These are phyloP conservation scores for Mimachlamys varia DNA, from an alignment of 2,888 invertebrate species.

Conservation along the genomic window DNA sequence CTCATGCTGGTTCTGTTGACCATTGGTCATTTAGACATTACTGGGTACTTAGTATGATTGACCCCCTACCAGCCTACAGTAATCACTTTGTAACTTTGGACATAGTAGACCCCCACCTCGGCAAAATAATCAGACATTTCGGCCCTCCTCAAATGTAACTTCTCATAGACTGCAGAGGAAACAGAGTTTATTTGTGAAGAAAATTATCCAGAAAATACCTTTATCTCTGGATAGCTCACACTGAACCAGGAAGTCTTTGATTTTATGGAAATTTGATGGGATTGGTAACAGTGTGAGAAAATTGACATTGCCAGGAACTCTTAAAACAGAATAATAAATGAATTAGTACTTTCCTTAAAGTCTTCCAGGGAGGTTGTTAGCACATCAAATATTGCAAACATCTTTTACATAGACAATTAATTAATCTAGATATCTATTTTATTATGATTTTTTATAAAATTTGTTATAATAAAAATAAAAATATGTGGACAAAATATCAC, in stretches of 20 bases:
- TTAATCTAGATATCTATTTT: too few relatives aligned
- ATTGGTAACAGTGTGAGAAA: neutral
- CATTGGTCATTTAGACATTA: conserved; percentile 31
- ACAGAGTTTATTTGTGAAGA: neutral
- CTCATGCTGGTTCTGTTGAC: conserved; percentile 28
- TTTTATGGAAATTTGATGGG: conserved; percentile 2
- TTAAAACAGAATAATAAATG: too few relatives aligned
- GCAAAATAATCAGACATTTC: neutral
- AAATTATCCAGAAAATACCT: conserved; percentile 23
- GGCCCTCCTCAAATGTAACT: conserved; percentile 27
- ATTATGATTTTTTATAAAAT: too few relatives aligned
- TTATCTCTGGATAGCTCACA: neutral
- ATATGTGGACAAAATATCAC: too few relatives aligned
- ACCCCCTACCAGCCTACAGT: neutral
- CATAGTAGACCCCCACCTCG: neutral
- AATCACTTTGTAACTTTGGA: neutral
- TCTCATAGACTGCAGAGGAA: neutral
- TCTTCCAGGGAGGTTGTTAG: too few relatives aligned
- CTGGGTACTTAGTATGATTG: neutral
- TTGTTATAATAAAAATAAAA: too few relatives aligned
- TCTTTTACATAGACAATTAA: too few relatives aligned
- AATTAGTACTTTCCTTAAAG: neutral
- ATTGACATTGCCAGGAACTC: neutral
- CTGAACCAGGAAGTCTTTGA: neutral
- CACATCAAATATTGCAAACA: too few relatives aligned